Evolutionary conservation across 2,797 vertebrate species (phyloP).

Genomic region (Propithecus deckenii): DNA sequence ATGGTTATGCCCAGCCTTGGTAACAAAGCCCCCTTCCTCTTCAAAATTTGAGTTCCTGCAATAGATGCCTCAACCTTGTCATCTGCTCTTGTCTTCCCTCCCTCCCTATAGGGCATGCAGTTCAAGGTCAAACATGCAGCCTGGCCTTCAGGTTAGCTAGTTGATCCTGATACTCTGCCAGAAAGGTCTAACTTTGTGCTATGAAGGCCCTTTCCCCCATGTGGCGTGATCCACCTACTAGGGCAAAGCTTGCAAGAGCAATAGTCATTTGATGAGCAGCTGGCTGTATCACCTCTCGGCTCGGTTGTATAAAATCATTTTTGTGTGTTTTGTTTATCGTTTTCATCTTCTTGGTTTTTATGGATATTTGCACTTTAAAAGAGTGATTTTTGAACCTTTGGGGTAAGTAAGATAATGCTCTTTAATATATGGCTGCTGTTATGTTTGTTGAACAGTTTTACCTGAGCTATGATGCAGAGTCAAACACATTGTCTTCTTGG

Average conservation of each 20-base stretch:
- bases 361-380: background rate
- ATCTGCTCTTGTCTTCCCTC: background rate
- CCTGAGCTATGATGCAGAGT: background rate
- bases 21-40: background rate
- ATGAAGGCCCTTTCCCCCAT: background rate
- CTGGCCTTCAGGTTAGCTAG: background rate
- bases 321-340: background rate
- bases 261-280: background rate
- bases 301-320: background rate
- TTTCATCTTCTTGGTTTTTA: background rate
- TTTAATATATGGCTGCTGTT: background rate
- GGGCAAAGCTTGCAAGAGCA: background rate
- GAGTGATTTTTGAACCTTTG: background rate
- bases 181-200: background rate
- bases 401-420: background rate
- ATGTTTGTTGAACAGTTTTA: constrained; percentile 8
- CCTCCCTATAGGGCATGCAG: background rate
- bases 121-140: background rate
- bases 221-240: background rate
- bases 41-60: background rate
- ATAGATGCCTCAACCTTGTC: background rate
- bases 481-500: background rate
- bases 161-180: background rate
- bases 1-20: background rate
- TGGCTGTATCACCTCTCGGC: background rate